These are phyloP conservation scores for Pachypanchax playfairii DNA, from an alignment of 2,113 vertebrate genomes.

Conservation along the genomic window DNA sequence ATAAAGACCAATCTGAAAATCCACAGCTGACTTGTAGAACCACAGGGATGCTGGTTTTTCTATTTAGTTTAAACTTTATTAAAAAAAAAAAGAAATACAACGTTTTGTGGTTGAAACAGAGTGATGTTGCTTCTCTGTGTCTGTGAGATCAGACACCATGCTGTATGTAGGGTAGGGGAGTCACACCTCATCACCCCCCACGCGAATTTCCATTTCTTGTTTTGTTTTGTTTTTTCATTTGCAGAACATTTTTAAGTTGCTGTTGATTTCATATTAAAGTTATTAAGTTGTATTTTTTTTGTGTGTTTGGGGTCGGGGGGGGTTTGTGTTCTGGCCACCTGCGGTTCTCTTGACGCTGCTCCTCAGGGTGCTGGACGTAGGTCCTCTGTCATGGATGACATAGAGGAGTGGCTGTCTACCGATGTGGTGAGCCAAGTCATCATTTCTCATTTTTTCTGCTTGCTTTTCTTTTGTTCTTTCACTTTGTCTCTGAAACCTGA, in stretches of 20 bases:
- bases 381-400: constrained; percentile 99
- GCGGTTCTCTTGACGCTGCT: constrained; percentile 78
- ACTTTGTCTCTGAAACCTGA: not conserved
- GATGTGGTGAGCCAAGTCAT: constrained; percentile 94
- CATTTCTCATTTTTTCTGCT: constrained; percentile 73
- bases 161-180: too few relatives aligned
- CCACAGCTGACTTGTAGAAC: too few relatives aligned
- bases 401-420: constrained; percentile 99
- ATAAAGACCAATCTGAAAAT: too few relatives aligned
- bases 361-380: constrained; percentile 89
- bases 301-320: constrained; percentile 69
- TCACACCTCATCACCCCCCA: not conserved
- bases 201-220: not conserved
- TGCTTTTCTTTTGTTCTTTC: constrained; percentile 29
- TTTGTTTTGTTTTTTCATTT: constrained; percentile 2
- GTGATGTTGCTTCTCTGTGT: too few relatives aligned
- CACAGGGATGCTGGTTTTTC: too few relatives aligned
- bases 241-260: constrained; percentile 45
- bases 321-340: constrained; percentile 74
- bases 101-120: too few relatives aligned
- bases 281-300: constrained; percentile 69
- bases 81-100: too few relatives aligned
- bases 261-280: constrained; percentile 42
- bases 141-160: too few relatives aligned
- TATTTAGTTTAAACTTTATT: too few relatives aligned